Percentiles rank a stretch among this genome's conserved stretches.
These are phyloP conservation scores for Lithobates pipiens DNA, from an alignment of 2,797 vertebrate species.

Conservation along the genomic window DNA sequence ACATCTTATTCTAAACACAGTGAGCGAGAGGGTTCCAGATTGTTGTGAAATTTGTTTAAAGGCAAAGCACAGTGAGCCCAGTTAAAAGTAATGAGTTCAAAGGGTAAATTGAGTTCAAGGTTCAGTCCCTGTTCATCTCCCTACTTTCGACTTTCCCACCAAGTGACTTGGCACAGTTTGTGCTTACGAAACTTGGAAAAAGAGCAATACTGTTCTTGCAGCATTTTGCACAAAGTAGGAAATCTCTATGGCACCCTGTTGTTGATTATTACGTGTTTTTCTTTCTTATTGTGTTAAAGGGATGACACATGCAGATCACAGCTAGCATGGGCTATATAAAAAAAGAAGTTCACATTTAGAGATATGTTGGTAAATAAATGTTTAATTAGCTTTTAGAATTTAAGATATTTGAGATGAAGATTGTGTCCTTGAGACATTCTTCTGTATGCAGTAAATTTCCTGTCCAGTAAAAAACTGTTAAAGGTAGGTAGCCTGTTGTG, in stretches of 20 bases:
- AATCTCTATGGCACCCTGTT: conserved; percentile 9
- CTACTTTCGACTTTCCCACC: conserved; percentile 45
- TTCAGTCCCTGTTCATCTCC: conserved; percentile 79
- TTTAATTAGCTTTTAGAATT: not conserved
- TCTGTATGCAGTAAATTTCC: not conserved
- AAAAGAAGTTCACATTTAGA: not conserved
- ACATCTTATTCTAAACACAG: conserved; percentile 79
- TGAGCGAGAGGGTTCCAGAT: conserved; percentile 78
- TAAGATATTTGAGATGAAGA: not conserved
- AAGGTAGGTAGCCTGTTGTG: not conserved
- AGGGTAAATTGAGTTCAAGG: conserved; percentile 83
- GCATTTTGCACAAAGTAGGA: not conserved
- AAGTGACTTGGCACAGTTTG: not conserved
- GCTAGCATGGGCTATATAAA: not conserved
- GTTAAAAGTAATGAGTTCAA: conserved; percentile 81
- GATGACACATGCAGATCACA: not conserved
- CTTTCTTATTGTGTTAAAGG: too few species aligned
- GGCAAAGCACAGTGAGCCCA: conserved; percentile 75
- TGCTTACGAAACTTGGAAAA: conserved; percentile 27
- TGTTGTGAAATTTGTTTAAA: conserved; percentile 83
- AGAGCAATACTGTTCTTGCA: conserved; percentile 6
- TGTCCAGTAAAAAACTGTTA: not conserved
- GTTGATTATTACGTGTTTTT: not conserved
- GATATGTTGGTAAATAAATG: not conserved
- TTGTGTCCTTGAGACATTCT: too few species aligned